Evolutionary conservation across 1,140 invertebrate species (phyloP).

Genomic region (Penaeus vannamei): DNA sequence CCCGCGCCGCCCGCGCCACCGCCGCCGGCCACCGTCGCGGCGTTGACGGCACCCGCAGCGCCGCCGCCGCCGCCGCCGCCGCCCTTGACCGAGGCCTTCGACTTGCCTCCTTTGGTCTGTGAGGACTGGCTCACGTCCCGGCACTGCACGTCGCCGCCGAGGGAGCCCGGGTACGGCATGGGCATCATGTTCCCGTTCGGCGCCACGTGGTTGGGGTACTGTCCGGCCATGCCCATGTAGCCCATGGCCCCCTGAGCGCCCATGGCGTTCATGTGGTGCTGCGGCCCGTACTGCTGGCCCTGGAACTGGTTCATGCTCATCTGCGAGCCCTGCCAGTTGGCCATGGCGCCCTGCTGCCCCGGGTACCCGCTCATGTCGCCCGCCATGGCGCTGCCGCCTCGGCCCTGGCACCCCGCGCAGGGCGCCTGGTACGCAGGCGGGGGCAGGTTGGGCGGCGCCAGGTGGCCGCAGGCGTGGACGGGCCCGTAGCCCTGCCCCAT

Average conservation of each 20-base stretch:
- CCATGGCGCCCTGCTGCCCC: slow-evolving; percentile 65
- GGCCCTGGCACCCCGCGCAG: slow-evolving; percentile 62
- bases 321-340: slow-evolving; percentile 62
- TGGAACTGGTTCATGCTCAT: slow-evolving; percentile 55
- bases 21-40: neutral
- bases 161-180: slow-evolving; percentile 46
- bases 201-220: slow-evolving; percentile 43
- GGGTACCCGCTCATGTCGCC: slow-evolving; percentile 66
- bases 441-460: slow-evolving; percentile 62
- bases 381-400: slow-evolving; percentile 66
- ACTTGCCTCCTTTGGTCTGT: slow-evolving; percentile 57
- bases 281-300: slow-evolving; percentile 35
- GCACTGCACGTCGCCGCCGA: slow-evolving; percentile 65
- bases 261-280: slow-evolving; percentile 52
- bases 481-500: slow-evolving; percentile 63
- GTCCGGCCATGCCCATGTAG: slow-evolving; percentile 48
- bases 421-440: slow-evolving; percentile 63
- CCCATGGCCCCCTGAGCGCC: slow-evolving; percentile 37
- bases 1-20: slow-evolving; percentile 1
- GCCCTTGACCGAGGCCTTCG: slow-evolving; percentile 29
- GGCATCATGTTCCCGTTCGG: slow-evolving; percentile 43
- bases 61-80: slow-evolving; percentile 11
- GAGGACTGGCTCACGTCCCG: slow-evolving; percentile 67
- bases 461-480: slow-evolving; percentile 67
- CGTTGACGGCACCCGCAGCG: neutral